These are phyloP conservation scores for Rhipidura dahli DNA, from an alignment of 2,113 vertebrate species.

Conservation along the genomic window DNA sequence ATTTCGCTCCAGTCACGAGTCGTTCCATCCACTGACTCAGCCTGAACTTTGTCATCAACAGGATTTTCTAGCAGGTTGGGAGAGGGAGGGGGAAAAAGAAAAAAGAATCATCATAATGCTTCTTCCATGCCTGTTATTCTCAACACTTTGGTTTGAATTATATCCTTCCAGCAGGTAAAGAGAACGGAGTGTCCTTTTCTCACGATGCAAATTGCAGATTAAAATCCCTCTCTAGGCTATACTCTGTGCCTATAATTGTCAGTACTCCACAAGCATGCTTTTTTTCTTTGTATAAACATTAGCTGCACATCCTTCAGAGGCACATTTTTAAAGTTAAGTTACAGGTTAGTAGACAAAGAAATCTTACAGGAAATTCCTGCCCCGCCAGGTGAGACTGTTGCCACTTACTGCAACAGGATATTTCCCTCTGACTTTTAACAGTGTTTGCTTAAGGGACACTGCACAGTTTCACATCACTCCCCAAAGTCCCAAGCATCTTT, in stretches of 20 bases:
- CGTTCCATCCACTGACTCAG: background rate
- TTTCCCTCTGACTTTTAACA: background rate
- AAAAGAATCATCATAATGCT: background rate
- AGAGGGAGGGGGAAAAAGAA: accelerated
- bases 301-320: background rate
- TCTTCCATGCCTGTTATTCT: background rate
- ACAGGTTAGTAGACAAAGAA: background rate
- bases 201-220: background rate
- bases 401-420: background rate
- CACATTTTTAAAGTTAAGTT: background rate
- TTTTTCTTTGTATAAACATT: background rate
- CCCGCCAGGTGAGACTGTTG: background rate
- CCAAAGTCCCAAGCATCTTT: background rate
- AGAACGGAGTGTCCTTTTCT: background rate
- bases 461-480: background rate
- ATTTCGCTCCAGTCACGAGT: background rate
- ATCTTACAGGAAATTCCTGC: background rate
- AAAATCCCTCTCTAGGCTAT: background rate
- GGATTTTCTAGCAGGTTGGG: background rate
- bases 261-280: background rate
- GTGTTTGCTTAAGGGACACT: background rate
- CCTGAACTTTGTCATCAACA: slow-evolving; percentile 4
- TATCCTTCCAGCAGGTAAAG: background rate
- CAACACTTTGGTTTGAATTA: background rate
- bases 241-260: background rate